A percentile compares a stretch with the other conserved stretches of the same genome.
phyloP scores from a whole-genome alignment of 2,797 vertebrate species.

The Ispidina picta region DNA sequence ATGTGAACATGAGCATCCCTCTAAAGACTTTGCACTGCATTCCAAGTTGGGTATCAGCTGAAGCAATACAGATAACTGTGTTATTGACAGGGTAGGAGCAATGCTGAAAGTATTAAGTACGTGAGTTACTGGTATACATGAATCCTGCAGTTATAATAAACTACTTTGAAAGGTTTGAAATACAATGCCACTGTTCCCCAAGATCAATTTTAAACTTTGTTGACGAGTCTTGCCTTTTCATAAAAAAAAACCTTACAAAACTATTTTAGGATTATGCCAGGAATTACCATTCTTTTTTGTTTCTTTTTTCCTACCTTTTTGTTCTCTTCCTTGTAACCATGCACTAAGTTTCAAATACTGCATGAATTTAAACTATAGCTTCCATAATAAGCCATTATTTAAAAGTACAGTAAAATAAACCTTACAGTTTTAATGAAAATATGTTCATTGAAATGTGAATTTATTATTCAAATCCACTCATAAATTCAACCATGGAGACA shows the following conservation, averaged over 20 bases:
- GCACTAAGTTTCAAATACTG: conserved; percentile 80
- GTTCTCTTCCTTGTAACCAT: conserved; percentile 75
- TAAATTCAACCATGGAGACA: conserved; percentile 85
- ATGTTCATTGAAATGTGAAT: conserved; percentile 88
- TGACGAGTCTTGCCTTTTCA: conserved; percentile 40
- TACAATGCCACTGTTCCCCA: not conserved
- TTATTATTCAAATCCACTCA: conserved; percentile 87
- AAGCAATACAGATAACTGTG: conserved; percentile 11
- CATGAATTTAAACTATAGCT: conserved; percentile 82
- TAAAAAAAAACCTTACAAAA: conserved; percentile 21
- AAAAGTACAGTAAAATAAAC: conserved; percentile 87
- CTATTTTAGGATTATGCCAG: conserved; percentile 66
- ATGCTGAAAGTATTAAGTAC: conserved; percentile 39
- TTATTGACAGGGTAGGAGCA: not conserved
- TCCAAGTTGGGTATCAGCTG: conserved; percentile 27
- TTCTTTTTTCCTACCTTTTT: conserved; percentile 65
- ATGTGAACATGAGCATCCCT: conserved; percentile 56
- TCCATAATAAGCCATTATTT: conserved; percentile 86
- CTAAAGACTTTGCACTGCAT: conserved; percentile 41
- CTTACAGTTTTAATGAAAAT: conserved; percentile 86
- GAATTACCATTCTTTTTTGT: conserved; percentile 47
- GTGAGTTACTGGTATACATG: not conserved
- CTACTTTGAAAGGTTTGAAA: conserved; percentile 54
- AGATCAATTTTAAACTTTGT: conserved; percentile 32
- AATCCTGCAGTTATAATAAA: not conserved